These are phyloP conservation scores for Moxostoma hubbsi DNA, from an alignment of 2,797 vertebrate genomes.

Conservation along the genomic window DNA sequence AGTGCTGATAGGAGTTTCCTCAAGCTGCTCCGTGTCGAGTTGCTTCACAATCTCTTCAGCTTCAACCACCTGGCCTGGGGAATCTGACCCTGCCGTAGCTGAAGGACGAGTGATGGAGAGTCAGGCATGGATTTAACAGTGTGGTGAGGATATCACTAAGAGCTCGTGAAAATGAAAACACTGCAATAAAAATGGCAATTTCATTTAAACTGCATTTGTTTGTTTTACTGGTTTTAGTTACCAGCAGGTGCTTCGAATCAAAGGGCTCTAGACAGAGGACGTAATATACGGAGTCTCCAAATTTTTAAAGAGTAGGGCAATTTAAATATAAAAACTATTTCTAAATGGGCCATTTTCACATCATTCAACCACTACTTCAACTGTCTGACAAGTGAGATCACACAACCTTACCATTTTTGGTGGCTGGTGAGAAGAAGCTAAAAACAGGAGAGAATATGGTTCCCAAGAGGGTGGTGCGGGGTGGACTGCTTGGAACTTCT, in stretches of 20 bases:
- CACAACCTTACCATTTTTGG: constrained; percentile 82
- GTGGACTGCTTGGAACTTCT: constrained; percentile 78
- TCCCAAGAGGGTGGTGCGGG: constrained; percentile 86
- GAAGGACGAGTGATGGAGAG: constrained; percentile 8
- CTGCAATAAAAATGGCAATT: neutral
- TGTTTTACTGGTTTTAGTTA: constrained; percentile 2
- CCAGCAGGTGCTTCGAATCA: neutral
- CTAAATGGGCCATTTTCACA: no score
- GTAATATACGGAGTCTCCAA: neutral
- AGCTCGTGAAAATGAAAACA: neutral
- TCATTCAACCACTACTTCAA: neutral
- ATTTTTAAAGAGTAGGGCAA: no score
- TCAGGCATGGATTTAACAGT: neutral
- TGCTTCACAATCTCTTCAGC: constrained; percentile 90
- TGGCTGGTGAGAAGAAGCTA: constrained; percentile 92
- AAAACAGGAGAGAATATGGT: constrained; percentile 92
- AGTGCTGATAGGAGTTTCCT: constrained; percentile 85
- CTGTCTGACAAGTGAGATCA: neutral
- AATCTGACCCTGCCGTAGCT: constrained; percentile 86
- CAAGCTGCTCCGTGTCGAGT: constrained; percentile 88
- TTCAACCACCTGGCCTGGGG: constrained; percentile 87
- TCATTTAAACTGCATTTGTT: neutral
- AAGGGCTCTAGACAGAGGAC: neutral
- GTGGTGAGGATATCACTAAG: neutral
- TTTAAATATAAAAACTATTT: no score